Percentiles rank a stretch among this genome's conserved stretches.
Evolutionary conservation across 1,140 invertebrate genomes (phyloP).

Genomic region (Episyrphus balteatus): DNA sequence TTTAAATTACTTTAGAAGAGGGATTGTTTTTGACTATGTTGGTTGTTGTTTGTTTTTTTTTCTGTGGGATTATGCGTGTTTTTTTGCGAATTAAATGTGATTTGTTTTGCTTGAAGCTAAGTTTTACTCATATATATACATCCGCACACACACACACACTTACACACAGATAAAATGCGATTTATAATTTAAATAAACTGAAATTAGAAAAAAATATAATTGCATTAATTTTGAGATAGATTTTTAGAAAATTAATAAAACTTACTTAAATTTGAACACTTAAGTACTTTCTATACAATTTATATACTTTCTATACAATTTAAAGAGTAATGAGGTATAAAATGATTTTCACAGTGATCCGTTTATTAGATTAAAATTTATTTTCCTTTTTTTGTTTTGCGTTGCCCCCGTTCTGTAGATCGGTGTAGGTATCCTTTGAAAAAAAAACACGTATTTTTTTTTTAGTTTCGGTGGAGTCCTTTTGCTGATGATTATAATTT

Average conservation of each 20-base stretch:
- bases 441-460: too few relatives aligned
- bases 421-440: too few relatives aligned
- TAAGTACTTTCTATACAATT: constrained; percentile 33
- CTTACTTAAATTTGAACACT: constrained; percentile 31
- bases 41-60: constrained; percentile 1
- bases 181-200: too few relatives aligned
- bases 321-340: constrained; percentile 32
- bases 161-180: neutral
- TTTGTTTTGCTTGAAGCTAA: constrained; percentile 29
- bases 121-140: constrained; percentile 22
- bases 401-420: too few relatives aligned
- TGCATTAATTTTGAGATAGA: too few relatives aligned
- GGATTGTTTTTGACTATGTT: constrained; percentile 12
- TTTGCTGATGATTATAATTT: too few relatives aligned
- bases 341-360: constrained; percentile 28
- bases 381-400: neutral
- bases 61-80: neutral
- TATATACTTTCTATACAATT: constrained; percentile 16
- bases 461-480: too few relatives aligned
- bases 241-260: neutral
- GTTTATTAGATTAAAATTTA: constrained; percentile 12
- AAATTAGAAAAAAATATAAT: too few relatives aligned
- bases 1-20: constrained; percentile 2
- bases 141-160: constrained; percentile 2
- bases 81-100: neutral